phyloP scores from a whole-genome alignment of 2,888 invertebrate species.

The Drosophila melanosoma region DNA sequence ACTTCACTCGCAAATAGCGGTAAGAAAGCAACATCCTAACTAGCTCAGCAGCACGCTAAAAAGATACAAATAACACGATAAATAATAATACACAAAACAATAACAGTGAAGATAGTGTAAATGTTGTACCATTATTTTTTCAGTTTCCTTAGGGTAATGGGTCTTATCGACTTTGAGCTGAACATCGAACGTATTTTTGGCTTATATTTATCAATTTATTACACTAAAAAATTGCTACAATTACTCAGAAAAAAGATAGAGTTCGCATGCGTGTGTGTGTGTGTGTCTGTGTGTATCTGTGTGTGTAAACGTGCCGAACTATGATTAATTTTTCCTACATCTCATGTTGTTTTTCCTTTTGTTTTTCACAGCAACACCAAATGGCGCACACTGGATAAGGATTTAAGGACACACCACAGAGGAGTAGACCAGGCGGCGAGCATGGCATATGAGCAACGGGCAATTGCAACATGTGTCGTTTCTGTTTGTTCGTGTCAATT shows the following conservation, averaged over 20 bases:
- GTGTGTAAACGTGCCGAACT: conserved; percentile 63
- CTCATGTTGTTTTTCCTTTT: conserved; percentile 38
- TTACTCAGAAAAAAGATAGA: conserved; percentile 35
- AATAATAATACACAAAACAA: conserved; percentile 30
- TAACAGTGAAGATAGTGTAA: conserved; percentile 45
- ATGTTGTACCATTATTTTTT: conserved; percentile 42
- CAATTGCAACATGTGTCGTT: conserved; percentile 52
- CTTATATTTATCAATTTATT: conserved; percentile 78
- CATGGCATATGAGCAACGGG: conserved; percentile 72
- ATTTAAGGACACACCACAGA: not conserved
- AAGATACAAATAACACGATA: conserved; percentile 36
- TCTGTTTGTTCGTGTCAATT: conserved; percentile 55
- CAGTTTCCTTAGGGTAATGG: conserved; percentile 7
- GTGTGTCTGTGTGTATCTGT: conserved; percentile 15
- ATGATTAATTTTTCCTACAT: conserved; percentile 65
- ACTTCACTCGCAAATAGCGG: conserved; percentile 32
- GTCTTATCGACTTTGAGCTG: conserved; percentile 56
- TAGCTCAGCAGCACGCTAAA: conserved; percentile 37
- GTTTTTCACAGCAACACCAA: conserved; percentile 32
- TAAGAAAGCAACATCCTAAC: conserved; percentile 50
- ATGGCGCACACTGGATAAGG: conserved; percentile 9
- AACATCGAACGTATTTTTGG: conserved; percentile 56
- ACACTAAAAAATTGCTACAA: conserved; percentile 70
- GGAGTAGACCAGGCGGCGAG: conserved; percentile 18
- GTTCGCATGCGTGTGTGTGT: conserved; percentile 18